Conservation (phyloP, 2,797 vertebrate species). For the Dendrocincla fuliginosa region DNA sequence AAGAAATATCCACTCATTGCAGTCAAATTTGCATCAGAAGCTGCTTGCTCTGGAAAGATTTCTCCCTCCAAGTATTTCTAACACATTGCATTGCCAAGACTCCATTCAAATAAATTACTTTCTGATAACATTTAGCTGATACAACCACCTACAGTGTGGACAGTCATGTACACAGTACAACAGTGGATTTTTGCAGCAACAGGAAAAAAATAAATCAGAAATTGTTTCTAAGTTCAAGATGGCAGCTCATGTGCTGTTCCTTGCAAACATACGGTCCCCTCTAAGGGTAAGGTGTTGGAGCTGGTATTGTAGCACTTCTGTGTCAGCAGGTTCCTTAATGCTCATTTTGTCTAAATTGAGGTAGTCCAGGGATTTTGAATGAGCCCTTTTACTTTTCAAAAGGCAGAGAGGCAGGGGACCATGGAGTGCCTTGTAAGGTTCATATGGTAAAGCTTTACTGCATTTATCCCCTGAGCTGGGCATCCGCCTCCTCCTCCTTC, state of each 20-base stretch:
- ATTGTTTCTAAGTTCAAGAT: background rate
- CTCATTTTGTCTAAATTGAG: constrained; percentile 97
- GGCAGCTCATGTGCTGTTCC: constrained; percentile 87
- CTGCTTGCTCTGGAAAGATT: constrained; percentile 26
- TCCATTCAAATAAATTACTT: constrained; percentile 40
- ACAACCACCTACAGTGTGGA: constrained; percentile 41
- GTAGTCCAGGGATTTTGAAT: constrained; percentile 98
- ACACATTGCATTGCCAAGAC: constrained; percentile 13
- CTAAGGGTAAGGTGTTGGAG: constrained; percentile 93
- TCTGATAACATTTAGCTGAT: constrained; percentile 61
- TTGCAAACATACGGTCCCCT: constrained; percentile 88
- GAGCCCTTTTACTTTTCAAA: constrained; percentile 90
- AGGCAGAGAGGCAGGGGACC: constrained; percentile 90
- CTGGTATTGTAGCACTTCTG: constrained; percentile 92
- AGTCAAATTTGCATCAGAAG: constrained; percentile 54
- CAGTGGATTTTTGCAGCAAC: constrained; percentile 57
- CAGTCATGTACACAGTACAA: background rate
- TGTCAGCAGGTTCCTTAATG: constrained; percentile 91
- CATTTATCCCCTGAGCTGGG: constrained; percentile 92
- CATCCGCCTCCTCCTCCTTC: constrained; percentile 88
- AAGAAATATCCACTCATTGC: constrained; percentile 26
- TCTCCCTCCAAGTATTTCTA: background rate
- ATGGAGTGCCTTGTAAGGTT: constrained; percentile 84
- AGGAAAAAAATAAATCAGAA: constrained; percentile 11
- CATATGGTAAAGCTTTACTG: constrained; percentile 83